These are phyloP conservation scores for Microctonus brassicae DNA, from an alignment of 2,888 invertebrate genomes.

Conservation along the genomic window DNA sequence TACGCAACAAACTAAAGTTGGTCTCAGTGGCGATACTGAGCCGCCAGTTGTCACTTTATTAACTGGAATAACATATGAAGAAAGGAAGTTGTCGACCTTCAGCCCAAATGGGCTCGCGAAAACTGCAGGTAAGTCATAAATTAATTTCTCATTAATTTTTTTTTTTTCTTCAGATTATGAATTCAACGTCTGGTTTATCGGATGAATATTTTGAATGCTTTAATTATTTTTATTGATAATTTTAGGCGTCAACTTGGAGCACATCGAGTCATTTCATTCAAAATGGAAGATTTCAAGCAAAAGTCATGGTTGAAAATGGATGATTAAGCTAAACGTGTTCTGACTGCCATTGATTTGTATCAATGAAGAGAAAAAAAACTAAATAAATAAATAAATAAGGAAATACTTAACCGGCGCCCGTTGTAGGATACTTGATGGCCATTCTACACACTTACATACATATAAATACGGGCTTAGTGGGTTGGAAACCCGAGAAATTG, in stretches of 20 bases:
- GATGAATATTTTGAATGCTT: constrained; percentile 9
- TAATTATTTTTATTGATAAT: constrained; percentile 35
- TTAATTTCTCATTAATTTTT: constrained; percentile 25
- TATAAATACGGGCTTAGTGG: constrained; percentile 20
- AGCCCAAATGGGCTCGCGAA: constrained; percentile 84
- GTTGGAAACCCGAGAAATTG: constrained; percentile 36
- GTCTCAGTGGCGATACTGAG: constrained; percentile 67
- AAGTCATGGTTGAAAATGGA: constrained; percentile 74
- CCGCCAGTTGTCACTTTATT: constrained; percentile 81
- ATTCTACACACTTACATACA: background rate
- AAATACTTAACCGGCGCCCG: constrained; percentile 10
- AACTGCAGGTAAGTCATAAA: constrained; percentile 72
- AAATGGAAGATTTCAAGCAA: constrained; percentile 86
- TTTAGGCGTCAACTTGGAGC: constrained; percentile 83
- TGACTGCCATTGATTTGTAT: constrained; percentile 18
- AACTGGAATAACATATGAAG: constrained; percentile 74
- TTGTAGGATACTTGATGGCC: background rate
- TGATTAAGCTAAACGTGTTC: background rate
- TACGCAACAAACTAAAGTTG: constrained; percentile 70
- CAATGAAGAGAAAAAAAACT: background rate
- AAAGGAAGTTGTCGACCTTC: constrained; percentile 74
- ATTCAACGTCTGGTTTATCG: constrained; percentile 2
- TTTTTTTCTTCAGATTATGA: background rate
- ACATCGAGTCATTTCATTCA: constrained; percentile 84
- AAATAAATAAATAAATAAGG: background rate